These are phyloP conservation scores for Callocephalon fimbriatum DNA, from an alignment of 2,113 vertebrate species.

Conservation along the genomic window DNA sequence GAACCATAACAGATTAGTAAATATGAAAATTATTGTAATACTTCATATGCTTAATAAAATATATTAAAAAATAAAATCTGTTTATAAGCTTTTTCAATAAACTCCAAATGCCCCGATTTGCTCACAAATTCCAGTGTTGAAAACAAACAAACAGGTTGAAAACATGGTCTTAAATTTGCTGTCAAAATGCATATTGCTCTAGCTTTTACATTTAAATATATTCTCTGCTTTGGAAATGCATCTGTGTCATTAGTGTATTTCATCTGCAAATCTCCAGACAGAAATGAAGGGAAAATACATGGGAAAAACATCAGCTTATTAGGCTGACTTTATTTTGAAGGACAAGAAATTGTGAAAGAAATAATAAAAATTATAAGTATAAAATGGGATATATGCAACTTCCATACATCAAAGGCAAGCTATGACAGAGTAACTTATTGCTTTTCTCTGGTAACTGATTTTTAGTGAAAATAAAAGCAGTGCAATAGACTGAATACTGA, in stretches of 20 bases:
- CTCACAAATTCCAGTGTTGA: background rate
- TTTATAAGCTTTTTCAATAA: background rate
- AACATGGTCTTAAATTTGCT: background rate
- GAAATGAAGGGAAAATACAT: background rate
- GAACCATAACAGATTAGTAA: too few relatives aligned
- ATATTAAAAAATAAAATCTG: background rate
- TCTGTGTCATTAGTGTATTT: background rate
- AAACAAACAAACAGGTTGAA: background rate
- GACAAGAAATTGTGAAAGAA: background rate
- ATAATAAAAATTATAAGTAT: background rate
- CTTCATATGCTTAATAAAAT: constrained; percentile 44
- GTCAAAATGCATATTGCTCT: background rate
- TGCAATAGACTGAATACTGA: background rate
- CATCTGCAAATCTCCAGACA: background rate
- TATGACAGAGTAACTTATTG: background rate
- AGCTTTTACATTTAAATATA: background rate
- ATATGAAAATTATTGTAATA: background rate
- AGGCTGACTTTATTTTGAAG: background rate
- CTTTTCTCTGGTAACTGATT: background rate
- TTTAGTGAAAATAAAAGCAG: background rate
- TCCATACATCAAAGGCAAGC: background rate
- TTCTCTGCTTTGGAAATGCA: background rate
- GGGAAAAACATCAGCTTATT: background rate
- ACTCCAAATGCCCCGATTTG: background rate
- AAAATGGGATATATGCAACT: background rate